Percentiles rank a stretch among this genome's conserved stretches.
Conservation (phyloP, 2,113 vertebrate genomes). For the Kryptolebias marmoratus region DNA sequence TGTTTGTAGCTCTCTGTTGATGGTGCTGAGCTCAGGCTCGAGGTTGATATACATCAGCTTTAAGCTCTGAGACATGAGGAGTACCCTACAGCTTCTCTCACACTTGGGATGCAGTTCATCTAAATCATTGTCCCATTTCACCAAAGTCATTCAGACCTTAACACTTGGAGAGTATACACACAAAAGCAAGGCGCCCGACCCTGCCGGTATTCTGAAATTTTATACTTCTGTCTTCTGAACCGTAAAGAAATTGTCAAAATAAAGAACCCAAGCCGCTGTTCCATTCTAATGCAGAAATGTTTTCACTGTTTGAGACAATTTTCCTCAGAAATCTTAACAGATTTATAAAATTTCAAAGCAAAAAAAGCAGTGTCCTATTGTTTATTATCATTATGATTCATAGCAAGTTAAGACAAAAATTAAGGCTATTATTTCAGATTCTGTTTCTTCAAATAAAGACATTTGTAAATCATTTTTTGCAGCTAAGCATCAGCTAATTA, state of each 20-base stretch:
- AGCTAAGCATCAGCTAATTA: constrained; percentile 35
- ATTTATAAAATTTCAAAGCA: not conserved
- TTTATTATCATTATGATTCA: not conserved
- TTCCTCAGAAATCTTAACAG: not conserved
- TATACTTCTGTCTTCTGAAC: not conserved
- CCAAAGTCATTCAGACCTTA: constrained; percentile 14
- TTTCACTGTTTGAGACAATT: not conserved
- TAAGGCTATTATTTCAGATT: constrained; percentile 3
- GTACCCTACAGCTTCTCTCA: constrained; percentile 20
- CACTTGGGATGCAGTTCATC: constrained; percentile 14
- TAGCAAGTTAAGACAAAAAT: not conserved
- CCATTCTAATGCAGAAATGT: not conserved
- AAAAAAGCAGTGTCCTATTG: not conserved
- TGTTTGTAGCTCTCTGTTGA: constrained; percentile 66
- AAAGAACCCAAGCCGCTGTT: not conserved
- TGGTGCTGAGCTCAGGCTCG: constrained; percentile 50
- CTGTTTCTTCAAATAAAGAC: constrained; percentile 15
- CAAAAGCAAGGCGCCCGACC: not conserved
- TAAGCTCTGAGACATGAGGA: constrained; percentile 26
- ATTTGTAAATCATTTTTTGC: constrained; percentile 27
- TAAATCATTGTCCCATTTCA: constrained; percentile 19
- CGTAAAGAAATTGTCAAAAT: not conserved
- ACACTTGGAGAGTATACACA: constrained; percentile 2
- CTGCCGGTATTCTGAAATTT: not conserved
- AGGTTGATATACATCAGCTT: constrained; percentile 47